Conservation (phyloP, 2,888 invertebrate species). For the Papilio gigon region DNA sequence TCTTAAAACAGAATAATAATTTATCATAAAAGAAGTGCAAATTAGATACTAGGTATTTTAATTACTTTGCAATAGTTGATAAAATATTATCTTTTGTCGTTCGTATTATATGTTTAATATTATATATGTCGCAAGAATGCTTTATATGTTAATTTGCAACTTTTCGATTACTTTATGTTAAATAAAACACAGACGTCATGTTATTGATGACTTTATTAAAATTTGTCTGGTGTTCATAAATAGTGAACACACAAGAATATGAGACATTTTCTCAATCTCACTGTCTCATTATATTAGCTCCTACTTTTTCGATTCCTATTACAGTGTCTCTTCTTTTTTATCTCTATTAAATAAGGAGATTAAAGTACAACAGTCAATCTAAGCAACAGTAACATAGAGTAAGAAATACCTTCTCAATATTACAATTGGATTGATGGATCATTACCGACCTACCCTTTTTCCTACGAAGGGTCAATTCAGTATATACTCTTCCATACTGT, state of each 20-base stretch:
- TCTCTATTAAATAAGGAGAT: background rate
- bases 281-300: too few species aligned
- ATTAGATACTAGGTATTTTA: slow-evolving; percentile 6
- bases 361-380: too few species aligned
- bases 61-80: background rate
- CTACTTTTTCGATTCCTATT: too few species aligned
- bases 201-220: slow-evolving; percentile 1
- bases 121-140: background rate
- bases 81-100: slow-evolving; percentile 8
- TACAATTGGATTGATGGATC: too few species aligned
- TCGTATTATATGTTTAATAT: background rate
- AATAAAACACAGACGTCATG: background rate
- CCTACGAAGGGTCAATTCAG: too few species aligned
- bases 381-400: too few species aligned
- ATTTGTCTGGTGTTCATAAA: background rate
- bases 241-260: background rate
- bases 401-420: too few species aligned
- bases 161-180: slow-evolving; percentile 11
- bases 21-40: background rate
- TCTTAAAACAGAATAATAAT: background rate
- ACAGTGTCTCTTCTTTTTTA: too few species aligned
- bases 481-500: too few species aligned
- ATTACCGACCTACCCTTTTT: too few species aligned
- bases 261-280: too few species aligned
- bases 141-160: slow-evolving; percentile 12